Evolutionary conservation across 2,113 vertebrate genomes (phyloP).

Genomic region (Siniperca knerii): DNA sequence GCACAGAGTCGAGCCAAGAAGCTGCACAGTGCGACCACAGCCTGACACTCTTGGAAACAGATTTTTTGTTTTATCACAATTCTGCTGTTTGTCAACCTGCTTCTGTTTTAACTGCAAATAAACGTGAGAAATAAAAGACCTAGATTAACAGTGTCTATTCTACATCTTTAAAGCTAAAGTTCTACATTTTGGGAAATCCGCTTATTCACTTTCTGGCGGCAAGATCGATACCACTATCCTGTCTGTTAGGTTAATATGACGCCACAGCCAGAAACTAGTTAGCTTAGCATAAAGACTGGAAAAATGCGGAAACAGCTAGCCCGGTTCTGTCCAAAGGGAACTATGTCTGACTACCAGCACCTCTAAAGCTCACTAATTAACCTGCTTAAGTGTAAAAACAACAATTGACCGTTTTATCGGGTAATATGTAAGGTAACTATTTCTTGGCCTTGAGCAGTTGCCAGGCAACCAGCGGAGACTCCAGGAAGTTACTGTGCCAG

Average conservation of each 20-base stretch:
- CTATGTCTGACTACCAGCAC: not conserved
- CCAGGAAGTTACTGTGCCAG: not conserved
- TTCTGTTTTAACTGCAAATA: conserved; percentile 54
- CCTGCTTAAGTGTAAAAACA: not conserved
- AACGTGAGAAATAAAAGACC: conserved; percentile 8
- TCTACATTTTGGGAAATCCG: not conserved
- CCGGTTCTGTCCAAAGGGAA: not conserved
- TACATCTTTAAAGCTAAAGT: too few relatives aligned
- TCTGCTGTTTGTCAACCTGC: conserved; percentile 16
- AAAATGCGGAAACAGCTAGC: not conserved
- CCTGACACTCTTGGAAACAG: not conserved
- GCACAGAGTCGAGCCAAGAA: not conserved
- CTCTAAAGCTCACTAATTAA: not conserved
- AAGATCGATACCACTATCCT: too few relatives aligned
- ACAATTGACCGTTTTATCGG: not conserved
- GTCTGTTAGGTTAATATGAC: not conserved
- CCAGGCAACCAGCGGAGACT: not conserved
- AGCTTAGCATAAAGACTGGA: not conserved
- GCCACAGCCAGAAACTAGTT: not conserved
- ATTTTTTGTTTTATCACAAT: not conserved
- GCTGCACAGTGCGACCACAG: not conserved
- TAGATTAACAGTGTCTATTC: not conserved
- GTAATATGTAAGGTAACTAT: not conserved
- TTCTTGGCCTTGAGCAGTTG: not conserved
- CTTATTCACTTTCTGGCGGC: not conserved